These are phyloP conservation scores for Apogon hyalosoma DNA, from an alignment of 2,797 vertebrate genomes.

Conservation along the genomic window DNA sequence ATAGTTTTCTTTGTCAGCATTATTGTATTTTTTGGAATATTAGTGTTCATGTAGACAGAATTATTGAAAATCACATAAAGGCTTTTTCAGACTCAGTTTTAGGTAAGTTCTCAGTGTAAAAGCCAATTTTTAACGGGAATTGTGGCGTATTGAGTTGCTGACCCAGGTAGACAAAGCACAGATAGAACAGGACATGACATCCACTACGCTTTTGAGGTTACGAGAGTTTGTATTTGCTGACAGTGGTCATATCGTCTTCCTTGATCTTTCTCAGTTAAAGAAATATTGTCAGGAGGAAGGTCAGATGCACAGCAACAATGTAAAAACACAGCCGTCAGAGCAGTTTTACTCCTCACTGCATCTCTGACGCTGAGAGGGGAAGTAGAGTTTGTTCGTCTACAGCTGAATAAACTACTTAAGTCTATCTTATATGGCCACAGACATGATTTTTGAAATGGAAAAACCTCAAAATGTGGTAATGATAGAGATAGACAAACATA, in stretches of 20 bases:
- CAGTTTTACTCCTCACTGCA: slow-evolving; percentile 54
- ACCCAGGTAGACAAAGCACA: slow-evolving; percentile 43
- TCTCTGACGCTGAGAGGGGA: slow-evolving; percentile 68
- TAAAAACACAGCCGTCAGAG: slow-evolving; percentile 70
- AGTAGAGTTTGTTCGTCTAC: slow-evolving; percentile 75
- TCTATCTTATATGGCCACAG: slow-evolving; percentile 74
- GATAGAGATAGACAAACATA: slow-evolving; percentile 79
- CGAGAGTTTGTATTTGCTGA: slow-evolving; percentile 69
- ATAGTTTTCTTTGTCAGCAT: no score
- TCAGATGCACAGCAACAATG: slow-evolving; percentile 72
- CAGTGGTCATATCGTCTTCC: slow-evolving; percentile 67
- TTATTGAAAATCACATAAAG: background rate
- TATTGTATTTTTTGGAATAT: no score
- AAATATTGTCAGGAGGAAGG: slow-evolving; percentile 79
- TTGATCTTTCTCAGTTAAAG: slow-evolving; percentile 72
- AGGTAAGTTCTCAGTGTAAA: slow-evolving; percentile 32
- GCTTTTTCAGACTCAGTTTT: background rate
- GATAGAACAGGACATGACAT: slow-evolving; percentile 42
- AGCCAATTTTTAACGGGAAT: slow-evolving; percentile 28
- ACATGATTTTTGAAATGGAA: slow-evolving; percentile 72
- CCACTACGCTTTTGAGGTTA: slow-evolving; percentile 55
- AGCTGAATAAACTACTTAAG: slow-evolving; percentile 86
- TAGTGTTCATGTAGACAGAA: no score
- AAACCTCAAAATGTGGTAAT: slow-evolving; percentile 78
- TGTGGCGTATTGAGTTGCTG: slow-evolving; percentile 37